Evolutionary conservation across 2,797 vertebrate genomes (phyloP), one percentile per base, ranked within the genome.

Genomic region (Salmo trutta): DNA sequence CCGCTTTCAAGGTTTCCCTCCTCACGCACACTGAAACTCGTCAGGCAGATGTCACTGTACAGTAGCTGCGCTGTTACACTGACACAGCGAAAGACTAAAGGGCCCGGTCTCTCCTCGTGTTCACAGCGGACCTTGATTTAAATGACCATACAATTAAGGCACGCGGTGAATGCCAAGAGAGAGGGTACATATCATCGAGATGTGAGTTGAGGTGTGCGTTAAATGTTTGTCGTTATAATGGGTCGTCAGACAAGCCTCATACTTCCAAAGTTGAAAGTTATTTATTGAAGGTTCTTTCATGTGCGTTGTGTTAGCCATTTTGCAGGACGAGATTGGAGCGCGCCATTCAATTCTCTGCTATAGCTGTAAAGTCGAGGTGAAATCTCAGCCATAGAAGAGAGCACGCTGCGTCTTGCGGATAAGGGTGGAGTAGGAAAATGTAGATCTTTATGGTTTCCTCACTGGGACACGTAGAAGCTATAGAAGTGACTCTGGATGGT

Each of bases 111-210:
- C 95, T 97, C 96, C 94, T 95, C 96, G 96, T 98, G 96, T 98
- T 97, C 96, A 98, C 96, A 96, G 96, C 96, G 96, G 96, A 97
- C 96, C 96, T 97, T 97, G 96, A 98, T 98, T 98, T 98, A 97
- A 97, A 96, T 96, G 93, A 96, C 96, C 95, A 96, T 94, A 97
- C 95, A 97, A 97, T 97, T 97, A 98, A 98, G 97, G 97, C 97
- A 97, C 96, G 96, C 97, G 96, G 97, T 98, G 96, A 98, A 98
- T 98, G 97, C 97, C 96, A 98, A 98, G 96, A 96, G 95, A 94
- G 95, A 75, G 92, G 93, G 95, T 86, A 84, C 72, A 85, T 77
- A 80, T 82, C 93, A 54, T 36, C 91, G 16, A 71, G 74, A 70
- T 69, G n/a, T 53, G 16, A 27, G 70, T 76, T 69, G 52, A 78